Conservation (phyloP, 2,113 vertebrate genomes). For the Ceyx melanurus region DNA sequence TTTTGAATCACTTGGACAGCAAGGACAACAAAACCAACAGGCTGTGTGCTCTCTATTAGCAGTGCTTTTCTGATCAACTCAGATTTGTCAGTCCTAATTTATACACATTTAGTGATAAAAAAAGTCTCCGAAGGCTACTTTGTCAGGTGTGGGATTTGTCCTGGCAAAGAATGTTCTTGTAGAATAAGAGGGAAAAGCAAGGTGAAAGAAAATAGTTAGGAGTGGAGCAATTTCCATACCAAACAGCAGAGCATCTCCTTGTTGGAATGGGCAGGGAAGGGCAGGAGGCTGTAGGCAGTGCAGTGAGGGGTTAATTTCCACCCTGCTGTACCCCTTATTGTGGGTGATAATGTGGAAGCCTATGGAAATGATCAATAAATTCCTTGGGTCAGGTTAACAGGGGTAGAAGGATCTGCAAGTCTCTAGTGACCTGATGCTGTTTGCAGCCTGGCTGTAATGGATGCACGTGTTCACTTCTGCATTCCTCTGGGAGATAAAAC, state of each 20-base stretch:
- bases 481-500: not conserved
- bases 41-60: not conserved
- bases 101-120: not conserved
- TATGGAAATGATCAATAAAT: not conserved
- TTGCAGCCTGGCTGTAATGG: not conserved
- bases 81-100: not conserved
- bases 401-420: not conserved
- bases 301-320: not conserved
- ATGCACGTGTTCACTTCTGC: not conserved
- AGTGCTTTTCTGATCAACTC: not conserved
- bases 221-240: not conserved
- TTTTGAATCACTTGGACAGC: not conserved
- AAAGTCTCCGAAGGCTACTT: not conserved
- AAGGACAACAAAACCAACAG: not conserved
- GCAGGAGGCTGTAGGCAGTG: rapidly evolving
- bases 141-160: not conserved
- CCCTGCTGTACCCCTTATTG: not conserved
- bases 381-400: not conserved
- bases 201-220: not conserved
- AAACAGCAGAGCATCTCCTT: not conserved
- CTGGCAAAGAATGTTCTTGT: not conserved
- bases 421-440: not conserved
- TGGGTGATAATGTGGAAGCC: not conserved
- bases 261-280: not conserved
- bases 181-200: not conserved